Evolutionary conservation across 2,797 vertebrate genomes (phyloP).

Genomic region (Propithecus deckenii): DNA sequence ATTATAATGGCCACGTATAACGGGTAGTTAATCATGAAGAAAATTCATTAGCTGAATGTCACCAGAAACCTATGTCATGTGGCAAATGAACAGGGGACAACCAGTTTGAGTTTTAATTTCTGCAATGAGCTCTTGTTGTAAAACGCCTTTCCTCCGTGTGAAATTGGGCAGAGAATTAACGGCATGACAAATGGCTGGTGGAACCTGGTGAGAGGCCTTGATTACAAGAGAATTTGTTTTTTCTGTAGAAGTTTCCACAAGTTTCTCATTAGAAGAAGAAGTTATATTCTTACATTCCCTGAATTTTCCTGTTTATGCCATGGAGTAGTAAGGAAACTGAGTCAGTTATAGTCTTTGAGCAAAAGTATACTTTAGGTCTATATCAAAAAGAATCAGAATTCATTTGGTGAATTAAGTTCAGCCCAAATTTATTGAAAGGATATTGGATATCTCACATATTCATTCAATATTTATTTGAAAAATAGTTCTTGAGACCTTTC

Average conservation of each 20-base stretch:
- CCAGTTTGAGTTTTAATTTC: conserved; percentile 78
- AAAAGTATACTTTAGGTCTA: background rate
- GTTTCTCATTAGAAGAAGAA: background rate
- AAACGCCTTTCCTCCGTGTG: conserved; percentile 54
- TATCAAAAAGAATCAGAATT: background rate
- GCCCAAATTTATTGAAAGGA: background rate
- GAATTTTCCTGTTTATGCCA: background rate
- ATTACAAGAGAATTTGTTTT: conserved; percentile 56
- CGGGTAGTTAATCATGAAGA: conserved; percentile 84
- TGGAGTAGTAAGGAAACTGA: background rate
- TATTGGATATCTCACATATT: background rate
- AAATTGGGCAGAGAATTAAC: conserved; percentile 71
- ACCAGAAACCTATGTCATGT: conserved; percentile 76
- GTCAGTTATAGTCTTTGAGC: background rate
- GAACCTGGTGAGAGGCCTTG: conserved; percentile 58
- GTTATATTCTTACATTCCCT: background rate
- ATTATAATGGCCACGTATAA: conserved; percentile 76
- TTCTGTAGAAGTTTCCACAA: background rate
- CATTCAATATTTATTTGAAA: background rate
- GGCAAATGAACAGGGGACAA: conserved; percentile 79
- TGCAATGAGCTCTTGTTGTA: conserved; percentile 64
- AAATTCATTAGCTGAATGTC: conserved; percentile 86
- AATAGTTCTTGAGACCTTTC: background rate
- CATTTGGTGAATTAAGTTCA: background rate
- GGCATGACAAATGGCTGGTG: conserved; percentile 72